These are phyloP conservation scores for Dinoponera quadriceps DNA, from an alignment of 1,140 invertebrate genomes.

Conservation along the genomic window DNA sequence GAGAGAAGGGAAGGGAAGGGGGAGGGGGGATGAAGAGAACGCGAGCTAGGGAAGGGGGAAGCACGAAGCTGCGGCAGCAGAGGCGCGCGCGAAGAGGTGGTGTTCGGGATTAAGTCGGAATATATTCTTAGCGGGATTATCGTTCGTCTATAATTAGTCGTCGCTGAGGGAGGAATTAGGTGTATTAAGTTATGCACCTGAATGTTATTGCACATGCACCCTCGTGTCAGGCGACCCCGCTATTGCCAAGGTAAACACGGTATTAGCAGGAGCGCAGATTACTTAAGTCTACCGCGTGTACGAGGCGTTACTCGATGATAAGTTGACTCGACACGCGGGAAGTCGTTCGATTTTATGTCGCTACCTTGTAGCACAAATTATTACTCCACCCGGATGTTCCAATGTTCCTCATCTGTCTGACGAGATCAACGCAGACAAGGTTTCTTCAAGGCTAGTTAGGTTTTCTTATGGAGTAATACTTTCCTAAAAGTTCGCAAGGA, in stretches of 20 bases:
- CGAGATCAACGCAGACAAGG: too few species aligned
- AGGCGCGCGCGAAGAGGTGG: not conserved
- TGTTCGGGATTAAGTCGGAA: constrained; percentile 44
- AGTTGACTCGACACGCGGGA: not conserved
- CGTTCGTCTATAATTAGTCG: constrained; percentile 72
- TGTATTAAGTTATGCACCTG: constrained; percentile 74
- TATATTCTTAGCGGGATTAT: constrained; percentile 71
- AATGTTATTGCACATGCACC: constrained; percentile 76
- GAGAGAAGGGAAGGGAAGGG: constrained; percentile 9
- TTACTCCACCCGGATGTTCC: not conserved
- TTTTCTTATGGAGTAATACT: too few species aligned
- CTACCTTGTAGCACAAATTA: not conserved
- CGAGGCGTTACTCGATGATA: constrained; percentile 9
- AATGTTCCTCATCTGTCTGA: not conserved
- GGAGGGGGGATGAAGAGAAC: constrained; percentile 6
- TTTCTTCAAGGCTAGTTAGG: too few species aligned
- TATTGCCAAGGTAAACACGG: constrained; percentile 71
- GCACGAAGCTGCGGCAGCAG: not conserved
- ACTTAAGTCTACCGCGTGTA: constrained; percentile 24
- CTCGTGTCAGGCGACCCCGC: constrained; percentile 57
- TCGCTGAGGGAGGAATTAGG: constrained; percentile 52
- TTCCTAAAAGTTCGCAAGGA: too few species aligned
- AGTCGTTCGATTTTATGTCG: not conserved
- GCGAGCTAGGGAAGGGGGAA: constrained; percentile 11
- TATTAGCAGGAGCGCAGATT: constrained; percentile 64